Percentiles rank a stretch among this genome's conserved stretches.
Evolutionary conservation across 2,113 vertebrate species (phyloP).

Genomic region (Argyrosomus japonicus): DNA sequence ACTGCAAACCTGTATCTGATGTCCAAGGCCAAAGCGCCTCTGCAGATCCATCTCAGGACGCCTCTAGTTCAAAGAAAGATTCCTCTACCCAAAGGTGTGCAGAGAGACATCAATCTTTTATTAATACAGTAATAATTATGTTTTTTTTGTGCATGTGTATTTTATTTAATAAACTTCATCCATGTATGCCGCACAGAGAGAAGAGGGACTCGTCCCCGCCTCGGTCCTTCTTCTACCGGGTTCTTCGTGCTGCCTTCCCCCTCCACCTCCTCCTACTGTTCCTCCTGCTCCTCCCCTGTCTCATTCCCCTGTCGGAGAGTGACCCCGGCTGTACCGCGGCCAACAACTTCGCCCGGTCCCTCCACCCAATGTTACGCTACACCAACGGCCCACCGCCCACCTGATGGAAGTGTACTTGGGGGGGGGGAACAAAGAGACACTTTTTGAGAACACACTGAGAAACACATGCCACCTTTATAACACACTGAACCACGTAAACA

Average conservation of each 20-base stretch:
- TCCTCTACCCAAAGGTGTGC: conserved; percentile 46
- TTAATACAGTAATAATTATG: not conserved
- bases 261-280: conserved; percentile 91
- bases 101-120: not conserved
- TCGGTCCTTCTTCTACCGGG: conserved; percentile 89
- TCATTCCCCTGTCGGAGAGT: conserved; percentile 88
- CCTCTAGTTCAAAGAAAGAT: conserved; percentile 11
- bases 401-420: conserved; percentile 28
- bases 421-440: not conserved
- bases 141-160: too few species aligned
- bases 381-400: conserved; percentile 95
- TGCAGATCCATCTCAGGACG: conserved; percentile 10
- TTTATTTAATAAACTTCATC: not conserved
- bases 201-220: conserved; percentile 67
- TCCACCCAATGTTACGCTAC: conserved; percentile 94
- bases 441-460: not conserved
- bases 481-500: not conserved
- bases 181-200: conserved; percentile 49
- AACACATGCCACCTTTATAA: conserved; percentile 19
- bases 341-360: conserved; percentile 95
- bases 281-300: conserved; percentile 89
- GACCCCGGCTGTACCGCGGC: conserved; percentile 89
- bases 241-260: conserved; percentile 89
- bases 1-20: conserved; percentile 19
- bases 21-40: not conserved